Evolutionary conservation across 2,113 vertebrate species (phyloP).

Genomic region (Antennarius striatus): DNA sequence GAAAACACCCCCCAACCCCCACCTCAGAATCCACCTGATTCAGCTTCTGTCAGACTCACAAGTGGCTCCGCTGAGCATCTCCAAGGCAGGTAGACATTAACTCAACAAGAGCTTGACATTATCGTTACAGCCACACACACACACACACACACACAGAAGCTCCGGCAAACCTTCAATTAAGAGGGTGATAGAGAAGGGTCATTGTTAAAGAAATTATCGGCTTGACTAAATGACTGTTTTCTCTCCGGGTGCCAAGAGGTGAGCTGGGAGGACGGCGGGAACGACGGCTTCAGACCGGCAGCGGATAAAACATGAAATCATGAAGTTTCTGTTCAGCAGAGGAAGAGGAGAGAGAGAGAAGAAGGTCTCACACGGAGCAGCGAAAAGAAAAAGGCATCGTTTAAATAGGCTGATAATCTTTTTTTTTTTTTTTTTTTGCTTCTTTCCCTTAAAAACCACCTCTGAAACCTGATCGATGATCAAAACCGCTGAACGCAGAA

Average conservation of each 20-base stretch:
- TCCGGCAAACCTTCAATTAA: constrained; percentile 38
- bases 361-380: too few relatives aligned
- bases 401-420: too few relatives aligned
- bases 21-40: too few relatives aligned
- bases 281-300: not conserved
- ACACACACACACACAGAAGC: not conserved
- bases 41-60: too few relatives aligned
- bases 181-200: constrained; percentile 39
- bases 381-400: too few relatives aligned
- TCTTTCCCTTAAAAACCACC: too few relatives aligned
- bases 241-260: constrained; percentile 24
- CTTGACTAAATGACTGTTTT: constrained; percentile 63
- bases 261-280: not conserved
- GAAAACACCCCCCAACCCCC: too few relatives aligned
- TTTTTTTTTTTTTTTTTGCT: too few relatives aligned
- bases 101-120: constrained; percentile 25
- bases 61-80: not conserved
- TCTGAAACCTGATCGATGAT: too few relatives aligned
- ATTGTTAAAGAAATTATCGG: constrained; percentile 48
- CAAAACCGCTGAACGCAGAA: too few relatives aligned
- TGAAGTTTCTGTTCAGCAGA: not conserved
- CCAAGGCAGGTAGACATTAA: constrained; percentile 46
- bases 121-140: too few relatives aligned
- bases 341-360: too few relatives aligned
- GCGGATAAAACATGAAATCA: not conserved